Evolutionary conservation across 2,888 invertebrate species (phyloP), one percentile per base, ranked within the genome.

Genomic region (Drosophila fulvimacula): DNA sequence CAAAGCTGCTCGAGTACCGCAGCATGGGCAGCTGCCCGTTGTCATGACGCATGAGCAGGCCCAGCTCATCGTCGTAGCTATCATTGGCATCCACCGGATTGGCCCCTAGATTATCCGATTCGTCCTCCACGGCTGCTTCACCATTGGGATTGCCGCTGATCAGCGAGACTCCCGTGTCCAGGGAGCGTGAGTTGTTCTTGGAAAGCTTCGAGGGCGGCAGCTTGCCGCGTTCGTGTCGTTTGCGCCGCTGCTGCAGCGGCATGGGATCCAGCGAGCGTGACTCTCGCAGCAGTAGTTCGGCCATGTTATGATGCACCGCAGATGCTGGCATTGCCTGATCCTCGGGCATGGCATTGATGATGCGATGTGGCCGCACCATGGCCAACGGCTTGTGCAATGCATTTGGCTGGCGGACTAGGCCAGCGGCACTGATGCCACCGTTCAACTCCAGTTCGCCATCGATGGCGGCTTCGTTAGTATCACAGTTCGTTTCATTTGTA

Each of bases 201-300:
- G 90, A 88, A 46, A 92, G 82, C 66, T 92, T 92, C 42, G 91
- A 91, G 49, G 89, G 89, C 44, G 90, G 89, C 62, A 89, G 64
- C 75, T 91, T 90, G 57, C 73, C 68, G 38, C 82, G 80, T 19
- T 91, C 91, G 51, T 86, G 77, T 0, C 91, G 90, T 59, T 90
- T 91, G 15, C 82, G 79, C 65, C 82, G 44, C 17, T 90, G 89
- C 62, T 91, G 91, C 82, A 85, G 71, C 9, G 95, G 95, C 87
- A 96, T 93, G 3, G 94, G 94, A 89, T 96, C 95, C 69, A 96
- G 91, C 0, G 95, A 95, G 72, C 94, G 94, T 0, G 95, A 94
- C 87, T 95, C 95, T 24, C 95, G 93, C 69, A 95, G 79, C 63
- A 88, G 51, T 46, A 88, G 63, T 41, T 87, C 83, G 11, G 73